Evolutionary conservation across 2,113 vertebrate species (phyloP).

Genomic region (Hippocampus comes): DNA sequence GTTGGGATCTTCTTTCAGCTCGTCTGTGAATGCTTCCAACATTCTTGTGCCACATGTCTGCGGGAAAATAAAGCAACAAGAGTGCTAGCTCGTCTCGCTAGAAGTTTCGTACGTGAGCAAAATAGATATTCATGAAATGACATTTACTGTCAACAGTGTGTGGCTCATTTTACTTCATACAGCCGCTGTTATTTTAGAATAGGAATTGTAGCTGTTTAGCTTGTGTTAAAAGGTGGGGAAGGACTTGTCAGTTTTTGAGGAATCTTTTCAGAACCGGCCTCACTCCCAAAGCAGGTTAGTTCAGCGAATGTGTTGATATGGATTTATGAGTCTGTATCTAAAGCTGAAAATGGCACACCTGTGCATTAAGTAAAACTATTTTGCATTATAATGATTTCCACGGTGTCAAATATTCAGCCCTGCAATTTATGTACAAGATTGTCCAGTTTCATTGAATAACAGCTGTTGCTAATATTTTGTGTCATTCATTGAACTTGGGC

Average conservation of each 20-base stretch:
- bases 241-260: constrained; percentile 1
- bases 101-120: background rate
- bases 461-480: no score
- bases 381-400: background rate
- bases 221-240: background rate
- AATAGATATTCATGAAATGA: background rate
- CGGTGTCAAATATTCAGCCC: no score
- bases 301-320: background rate
- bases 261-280: background rate
- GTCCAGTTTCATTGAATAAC: no score
- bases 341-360: background rate
- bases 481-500: no score
- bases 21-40: background rate
- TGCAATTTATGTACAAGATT: no score
- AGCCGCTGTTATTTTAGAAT: background rate
- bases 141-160: background rate
- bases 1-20: constrained; percentile 37
- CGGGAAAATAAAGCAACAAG: background rate
- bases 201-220: background rate
- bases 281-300: constrained; percentile 19
- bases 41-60: background rate
- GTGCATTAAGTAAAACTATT: background rate
- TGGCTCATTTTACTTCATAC: background rate
- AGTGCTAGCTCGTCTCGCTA: background rate
- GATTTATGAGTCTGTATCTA: background rate